These are phyloP conservation scores for Hippocampus guttulatus DNA, from an alignment of 2,113 vertebrate genomes.

Conservation along the genomic window DNA sequence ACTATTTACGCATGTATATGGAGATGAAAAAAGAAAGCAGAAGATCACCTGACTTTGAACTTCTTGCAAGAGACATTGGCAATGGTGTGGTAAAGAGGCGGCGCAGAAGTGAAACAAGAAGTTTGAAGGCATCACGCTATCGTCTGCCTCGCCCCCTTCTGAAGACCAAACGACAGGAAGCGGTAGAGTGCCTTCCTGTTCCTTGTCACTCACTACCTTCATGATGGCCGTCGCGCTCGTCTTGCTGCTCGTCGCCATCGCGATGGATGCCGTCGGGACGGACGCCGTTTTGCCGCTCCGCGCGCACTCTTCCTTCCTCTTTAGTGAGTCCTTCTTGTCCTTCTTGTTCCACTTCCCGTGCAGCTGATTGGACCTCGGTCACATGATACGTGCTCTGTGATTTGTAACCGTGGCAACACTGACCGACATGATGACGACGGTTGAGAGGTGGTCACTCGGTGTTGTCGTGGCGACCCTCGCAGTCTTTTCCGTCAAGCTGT, in stretches of 20 bases:
- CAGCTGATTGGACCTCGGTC: not conserved
- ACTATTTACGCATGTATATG: too few species aligned
- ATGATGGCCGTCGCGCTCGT: not conserved
- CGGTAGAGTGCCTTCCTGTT: too few species aligned
- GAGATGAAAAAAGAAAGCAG: too few species aligned
- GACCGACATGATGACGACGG: not conserved
- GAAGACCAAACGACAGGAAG: too few species aligned
- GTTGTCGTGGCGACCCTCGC: not conserved
- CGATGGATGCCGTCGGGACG: not conserved
- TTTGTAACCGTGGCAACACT: not conserved
- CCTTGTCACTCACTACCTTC: not conserved
- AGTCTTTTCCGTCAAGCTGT: too few species aligned
- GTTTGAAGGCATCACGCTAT: not conserved
- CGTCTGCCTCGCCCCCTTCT: too few species aligned
- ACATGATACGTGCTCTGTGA: not conserved
- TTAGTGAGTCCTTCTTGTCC: not conserved
- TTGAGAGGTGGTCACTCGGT: not conserved
- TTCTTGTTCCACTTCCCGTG: not conserved
- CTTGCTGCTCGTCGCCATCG: not conserved
- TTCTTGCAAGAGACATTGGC: not conserved
- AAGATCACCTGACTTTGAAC: not conserved
- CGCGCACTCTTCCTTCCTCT: constrained; percentile 10
- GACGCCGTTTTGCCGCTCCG: not conserved
- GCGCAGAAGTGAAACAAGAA: not conserved
- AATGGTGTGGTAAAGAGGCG: too few species aligned